phyloP scores from a whole-genome alignment of 2,113 vertebrate genomes.

The Collichthys lucidus region DNA sequence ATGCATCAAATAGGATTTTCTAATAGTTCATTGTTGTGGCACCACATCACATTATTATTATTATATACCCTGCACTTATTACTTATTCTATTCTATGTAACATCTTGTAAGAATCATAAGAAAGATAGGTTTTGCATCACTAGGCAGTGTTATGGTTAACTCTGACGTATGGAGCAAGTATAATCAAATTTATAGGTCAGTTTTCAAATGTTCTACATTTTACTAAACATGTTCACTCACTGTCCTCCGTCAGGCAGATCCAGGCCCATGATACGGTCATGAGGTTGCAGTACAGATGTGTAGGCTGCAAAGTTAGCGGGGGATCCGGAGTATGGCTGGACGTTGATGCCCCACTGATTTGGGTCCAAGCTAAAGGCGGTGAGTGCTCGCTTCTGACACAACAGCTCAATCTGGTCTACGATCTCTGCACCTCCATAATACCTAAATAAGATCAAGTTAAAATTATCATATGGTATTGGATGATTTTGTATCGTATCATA shows the following conservation, averaged over 20 bases:
- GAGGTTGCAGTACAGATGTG: constrained; percentile 90
- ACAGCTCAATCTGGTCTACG: constrained; percentile 91
- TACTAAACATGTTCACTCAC: constrained; percentile 76
- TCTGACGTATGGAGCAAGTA: neutral
- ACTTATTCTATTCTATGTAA: neutral
- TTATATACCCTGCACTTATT: neutral
- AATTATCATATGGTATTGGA: neutral
- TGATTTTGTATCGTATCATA: no score
- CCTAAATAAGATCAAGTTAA: constrained; percentile 71
- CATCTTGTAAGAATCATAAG: neutral
- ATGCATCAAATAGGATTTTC: neutral
- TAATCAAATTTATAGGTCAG: neutral
- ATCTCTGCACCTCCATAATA: constrained; percentile 93
- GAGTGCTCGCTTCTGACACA: constrained; percentile 91
- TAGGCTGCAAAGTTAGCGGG: constrained; percentile 94
- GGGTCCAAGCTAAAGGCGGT: constrained; percentile 88
- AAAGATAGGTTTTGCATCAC: neutral
- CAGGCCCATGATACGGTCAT: constrained; percentile 94
- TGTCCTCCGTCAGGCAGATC: constrained; percentile 94
- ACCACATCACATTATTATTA: neutral
- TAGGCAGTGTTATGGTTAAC: neutral
- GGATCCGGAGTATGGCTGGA: constrained; percentile 94
- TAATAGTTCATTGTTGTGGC: neutral
- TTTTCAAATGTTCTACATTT: neutral
- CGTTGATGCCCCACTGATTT: constrained; percentile 90